Base-by-base conservation (phyloP, 2,888 invertebrate genomes). In the Agrochola lota region DNA sequence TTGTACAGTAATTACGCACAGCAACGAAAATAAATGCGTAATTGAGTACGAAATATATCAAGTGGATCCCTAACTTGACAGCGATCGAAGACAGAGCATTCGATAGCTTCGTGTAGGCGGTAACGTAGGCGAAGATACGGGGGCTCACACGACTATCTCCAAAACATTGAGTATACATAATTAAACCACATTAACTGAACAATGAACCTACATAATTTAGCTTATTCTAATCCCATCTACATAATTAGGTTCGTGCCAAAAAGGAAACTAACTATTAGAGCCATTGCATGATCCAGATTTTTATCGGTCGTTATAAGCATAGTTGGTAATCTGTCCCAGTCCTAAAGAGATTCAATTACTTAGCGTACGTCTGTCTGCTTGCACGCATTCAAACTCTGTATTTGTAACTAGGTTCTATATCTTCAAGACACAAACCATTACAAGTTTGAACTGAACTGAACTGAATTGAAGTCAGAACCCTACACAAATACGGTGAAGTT, bases 71-170 rank as follows among this genome's bases (percentile, higher is more conserved):
- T 78, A 80, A 74, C 81, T 88, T 85, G 88, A 85, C 83, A 84
- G 70, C 85, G 81, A 79, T 82, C 73, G 81, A 84, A 85, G 81
- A 78, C 85, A 70, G 78, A 79, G 84, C 80, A 85, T 78, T 85
- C 71, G 67, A 81, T 76, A 68, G 75, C 43, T 81, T 73, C 60
- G 94, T 60, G 78, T 94, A 90, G 94, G 94, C 88, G 91, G 88
- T 71, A 49, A 88, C 88, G 94, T 93, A 92, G 94, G 93, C 93
- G 93, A 90, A 80, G 78, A 77, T 82, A 86, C 85, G 86, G 84
- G 83, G 85, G 84, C 85, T 86, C 86, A 89, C 80, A 84, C 87
- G 85, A 90, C 89, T 89, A 91, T 88, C 89, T 87, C 84, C 89
- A 85, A 90, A 91, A 89, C 86, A 86, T 88, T 85, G 86, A 86